Conservation (phyloP, 2,113 vertebrate species). For the Trichechus manatus region DNA sequence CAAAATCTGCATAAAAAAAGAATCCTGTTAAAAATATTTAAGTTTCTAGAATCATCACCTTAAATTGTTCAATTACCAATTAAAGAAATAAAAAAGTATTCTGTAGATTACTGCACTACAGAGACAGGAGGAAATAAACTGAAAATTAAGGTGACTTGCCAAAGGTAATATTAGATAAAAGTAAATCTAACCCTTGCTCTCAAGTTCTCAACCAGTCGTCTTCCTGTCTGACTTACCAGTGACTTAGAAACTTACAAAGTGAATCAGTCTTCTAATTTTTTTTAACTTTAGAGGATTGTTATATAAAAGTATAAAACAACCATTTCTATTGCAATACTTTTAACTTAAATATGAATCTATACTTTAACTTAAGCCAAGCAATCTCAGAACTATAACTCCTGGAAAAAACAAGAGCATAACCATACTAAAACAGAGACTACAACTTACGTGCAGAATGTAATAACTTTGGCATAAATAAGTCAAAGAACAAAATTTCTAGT, state of each 20-base stretch:
- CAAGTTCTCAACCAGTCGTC: constrained; percentile 42
- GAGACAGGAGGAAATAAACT: not conserved
- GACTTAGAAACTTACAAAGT: not conserved
- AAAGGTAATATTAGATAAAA: constrained; percentile 11
- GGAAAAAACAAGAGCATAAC: not conserved
- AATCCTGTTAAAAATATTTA: constrained; percentile 53
- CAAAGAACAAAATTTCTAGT: not conserved
- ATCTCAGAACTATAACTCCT: constrained; percentile 10
- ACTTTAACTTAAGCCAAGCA: constrained; percentile 43
- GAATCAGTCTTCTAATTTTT: constrained; percentile 27
- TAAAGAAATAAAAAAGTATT: constrained; percentile 27
- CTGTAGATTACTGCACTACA: not conserved
- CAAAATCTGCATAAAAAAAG: not conserved
- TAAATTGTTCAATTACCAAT: constrained; percentile 41
- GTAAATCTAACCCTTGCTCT: constrained; percentile 42
- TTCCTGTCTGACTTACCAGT: not conserved
- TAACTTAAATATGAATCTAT: constrained; percentile 30
- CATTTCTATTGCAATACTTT: constrained; percentile 22
- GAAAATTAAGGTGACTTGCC: constrained; percentile 46
- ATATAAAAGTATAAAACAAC: constrained; percentile 31
- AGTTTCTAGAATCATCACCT: constrained; percentile 28
- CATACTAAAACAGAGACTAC: not conserved
- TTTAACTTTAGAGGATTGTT: not conserved
- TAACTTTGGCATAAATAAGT: not conserved
- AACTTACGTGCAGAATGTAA: not conserved